Base-by-base conservation (phyloP, 2,888 invertebrate species). In the Drosophila recens region DNA sequence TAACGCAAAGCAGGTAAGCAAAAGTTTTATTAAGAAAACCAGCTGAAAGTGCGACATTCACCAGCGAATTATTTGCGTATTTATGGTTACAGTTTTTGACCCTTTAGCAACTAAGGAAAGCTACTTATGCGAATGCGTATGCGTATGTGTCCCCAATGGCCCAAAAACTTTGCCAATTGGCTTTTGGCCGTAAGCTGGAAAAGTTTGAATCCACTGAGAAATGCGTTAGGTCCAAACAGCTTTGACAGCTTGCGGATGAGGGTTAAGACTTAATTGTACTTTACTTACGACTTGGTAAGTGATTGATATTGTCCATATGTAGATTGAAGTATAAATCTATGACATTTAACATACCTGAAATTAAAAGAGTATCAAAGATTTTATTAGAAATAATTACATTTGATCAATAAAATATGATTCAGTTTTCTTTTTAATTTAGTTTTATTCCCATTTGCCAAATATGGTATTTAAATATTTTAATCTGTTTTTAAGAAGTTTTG, bases 41-140 rank as follows among this genome's bases (percentile, higher is more conserved):
- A 72, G 61, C 57, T 48, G 61, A 72, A 68, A 84, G 58, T 66
- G 70, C 72, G 71, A 87, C 75, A 71, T 66, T 73, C 64, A 38
- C 65, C 49, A 75, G 67, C 72, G 74, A 76, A 90, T 86, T 90
- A 90, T 86, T 84, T 90, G 86, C 80, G 87, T 90, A 84, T 86
- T 90, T 88, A 88, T 82, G 73, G 63, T 46, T 49, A 53, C 76
- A 58, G 57, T 61, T 67, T 71, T 73, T 75, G 83, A 84, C 83
- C 90, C 87, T 85, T 72, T 73, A 9, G 33, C 59, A 56, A 30
- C 43, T 23, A n/a, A 23, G 4, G 23, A 9, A 42, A 40, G 33
- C 33, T 40, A 48, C 17, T 36, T 48, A 23, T 23, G 27, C 27
- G 27, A 27, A 33, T 43, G 27, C 3, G 11, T 30, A 33, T 58